Percentiles rank a stretch among this genome's conserved stretches.
Evolutionary conservation across 2,113 vertebrate species (phyloP).

Genomic region (Abramis brama): DNA sequence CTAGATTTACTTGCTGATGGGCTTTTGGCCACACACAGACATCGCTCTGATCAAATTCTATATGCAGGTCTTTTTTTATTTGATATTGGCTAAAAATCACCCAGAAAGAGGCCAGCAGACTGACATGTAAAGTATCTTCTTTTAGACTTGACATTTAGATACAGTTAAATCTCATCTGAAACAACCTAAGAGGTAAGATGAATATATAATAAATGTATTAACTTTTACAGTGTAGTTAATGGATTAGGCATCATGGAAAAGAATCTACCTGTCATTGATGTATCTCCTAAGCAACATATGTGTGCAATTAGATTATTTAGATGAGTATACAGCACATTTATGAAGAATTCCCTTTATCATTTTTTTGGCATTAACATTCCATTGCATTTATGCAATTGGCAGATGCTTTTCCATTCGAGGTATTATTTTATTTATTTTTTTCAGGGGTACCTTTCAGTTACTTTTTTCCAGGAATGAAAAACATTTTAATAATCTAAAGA

Average conservation of each 20-base stretch:
- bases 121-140: not conserved
- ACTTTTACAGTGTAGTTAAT: too few relatives aligned
- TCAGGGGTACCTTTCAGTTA: too few relatives aligned
- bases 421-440: not conserved
- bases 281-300: constrained; percentile 4
- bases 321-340: not conserved
- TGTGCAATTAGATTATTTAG: not conserved
- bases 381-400: not conserved
- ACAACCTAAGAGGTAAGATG: not conserved
- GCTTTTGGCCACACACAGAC: constrained; percentile 26
- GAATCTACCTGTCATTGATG: not conserved
- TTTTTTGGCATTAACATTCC: not conserved
- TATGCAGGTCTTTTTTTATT: not conserved
- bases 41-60: not conserved
- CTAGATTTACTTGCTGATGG: constrained; percentile 15
- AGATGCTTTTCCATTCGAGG: not conserved
- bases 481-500: too few relatives aligned
- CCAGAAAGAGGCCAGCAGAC: not conserved
- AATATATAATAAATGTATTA: not conserved
- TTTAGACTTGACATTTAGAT: too few relatives aligned
- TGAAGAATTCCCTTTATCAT: not conserved
- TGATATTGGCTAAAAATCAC: not conserved
- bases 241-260: too few relatives aligned
- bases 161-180: too few relatives aligned
- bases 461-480: too few relatives aligned